Conservation (phyloP, 2,888 invertebrate genomes). For the Drosophila dives region DNA sequence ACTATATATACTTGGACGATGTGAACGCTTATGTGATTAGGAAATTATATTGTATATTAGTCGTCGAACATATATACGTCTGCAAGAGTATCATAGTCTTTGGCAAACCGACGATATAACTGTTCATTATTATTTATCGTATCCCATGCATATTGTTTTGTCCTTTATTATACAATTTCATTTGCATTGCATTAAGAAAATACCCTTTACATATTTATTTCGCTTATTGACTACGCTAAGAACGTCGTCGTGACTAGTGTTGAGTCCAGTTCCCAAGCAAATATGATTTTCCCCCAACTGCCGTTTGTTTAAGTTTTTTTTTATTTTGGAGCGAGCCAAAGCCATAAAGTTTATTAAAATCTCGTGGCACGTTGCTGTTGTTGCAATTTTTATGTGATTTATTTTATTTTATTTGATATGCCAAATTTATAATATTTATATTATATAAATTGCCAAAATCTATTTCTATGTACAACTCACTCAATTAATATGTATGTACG, state of each 20-base stretch:
- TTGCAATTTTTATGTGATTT: slow-evolving; percentile 16
- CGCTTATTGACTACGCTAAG: slow-evolving; percentile 5
- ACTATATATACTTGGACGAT: neutral
- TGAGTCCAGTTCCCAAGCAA: neutral
- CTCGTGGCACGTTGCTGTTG: slow-evolving; percentile 72
- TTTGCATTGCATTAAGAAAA: slow-evolving; percentile 2
- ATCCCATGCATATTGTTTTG: slow-evolving; percentile 1
- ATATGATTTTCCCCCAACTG: neutral
- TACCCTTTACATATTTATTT: neutral
- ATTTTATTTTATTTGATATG: slow-evolving; percentile 33
- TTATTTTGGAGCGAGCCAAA: slow-evolving; percentile 2
- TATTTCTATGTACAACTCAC: slow-evolving; percentile 16
- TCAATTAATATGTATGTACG: slow-evolving; percentile 13
- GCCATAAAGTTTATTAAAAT: neutral
- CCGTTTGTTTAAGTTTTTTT: neutral
- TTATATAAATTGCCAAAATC: slow-evolving; percentile 18
- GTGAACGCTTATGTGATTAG: neutral
- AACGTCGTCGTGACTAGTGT: slow-evolving; percentile 23
- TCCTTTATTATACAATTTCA: slow-evolving; percentile 5
- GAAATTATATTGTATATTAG: neutral
- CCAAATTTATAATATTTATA: slow-evolving; percentile 23
- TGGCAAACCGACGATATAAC: neutral
- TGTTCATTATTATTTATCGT: neutral
- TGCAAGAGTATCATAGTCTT: neutral
- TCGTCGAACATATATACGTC: neutral